Conservation (phyloP, 2,888 invertebrate genomes). For the Pemphredon lugubris region DNA sequence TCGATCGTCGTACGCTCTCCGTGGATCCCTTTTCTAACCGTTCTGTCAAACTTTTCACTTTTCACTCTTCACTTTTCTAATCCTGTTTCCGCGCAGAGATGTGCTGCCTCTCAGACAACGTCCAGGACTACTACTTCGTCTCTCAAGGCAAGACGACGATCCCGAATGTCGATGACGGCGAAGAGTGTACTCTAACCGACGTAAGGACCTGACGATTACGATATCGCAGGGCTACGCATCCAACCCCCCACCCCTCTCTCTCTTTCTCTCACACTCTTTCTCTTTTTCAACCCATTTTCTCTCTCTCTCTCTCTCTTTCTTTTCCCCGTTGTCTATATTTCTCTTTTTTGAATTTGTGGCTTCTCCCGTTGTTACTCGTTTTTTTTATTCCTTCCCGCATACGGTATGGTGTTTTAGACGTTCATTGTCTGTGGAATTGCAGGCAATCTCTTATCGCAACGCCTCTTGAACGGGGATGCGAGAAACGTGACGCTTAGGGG, state of each 20-base stretch:
- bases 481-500: slow-evolving; percentile 4
- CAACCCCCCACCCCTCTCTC: slow-evolving; percentile 31
- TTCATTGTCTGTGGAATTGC: slow-evolving; percentile 24
- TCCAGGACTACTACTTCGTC: slow-evolving; percentile 93
- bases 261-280: slow-evolving; percentile 7
- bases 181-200: slow-evolving; percentile 91
- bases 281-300: background rate
- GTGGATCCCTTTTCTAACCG: background rate
- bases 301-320: background rate
- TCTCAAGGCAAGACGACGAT: slow-evolving; percentile 97
- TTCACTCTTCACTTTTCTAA: slow-evolving; percentile 28
- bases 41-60: slow-evolving; percentile 6
- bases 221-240: slow-evolving; percentile 66
- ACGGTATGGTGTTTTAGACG: slow-evolving; percentile 6
- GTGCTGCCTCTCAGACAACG: slow-evolving; percentile 89
- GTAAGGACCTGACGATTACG: slow-evolving; percentile 84
- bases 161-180: slow-evolving; percentile 94
- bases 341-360: slow-evolving; percentile 15
- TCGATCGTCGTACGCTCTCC: background rate
- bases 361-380: slow-evolving; percentile 24
- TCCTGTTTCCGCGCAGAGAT: slow-evolving; percentile 82
- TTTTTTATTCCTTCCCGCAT: background rate
- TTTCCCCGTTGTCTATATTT: background rate
- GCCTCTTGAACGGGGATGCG: background rate
- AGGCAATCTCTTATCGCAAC: slow-evolving; percentile 1